Evolutionary conservation across 2,797 vertebrate species (phyloP).

Genomic region (Hapalemur alaotrensis): DNA sequence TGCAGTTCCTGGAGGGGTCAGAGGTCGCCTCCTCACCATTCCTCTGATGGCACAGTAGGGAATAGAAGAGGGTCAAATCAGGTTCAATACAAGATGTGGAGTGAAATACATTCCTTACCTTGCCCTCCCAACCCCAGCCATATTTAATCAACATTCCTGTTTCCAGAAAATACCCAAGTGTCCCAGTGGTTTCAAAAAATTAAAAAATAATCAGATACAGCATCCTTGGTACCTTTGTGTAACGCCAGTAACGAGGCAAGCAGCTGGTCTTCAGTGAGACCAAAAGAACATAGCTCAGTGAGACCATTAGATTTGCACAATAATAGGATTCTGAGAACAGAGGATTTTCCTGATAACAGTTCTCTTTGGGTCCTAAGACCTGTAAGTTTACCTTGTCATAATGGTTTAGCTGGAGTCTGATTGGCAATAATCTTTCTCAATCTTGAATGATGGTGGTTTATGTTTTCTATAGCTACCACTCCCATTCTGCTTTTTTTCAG

Average conservation of each 20-base stretch:
- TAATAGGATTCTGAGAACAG: neutral
- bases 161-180: conserved; percentile 44
- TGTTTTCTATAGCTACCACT: neutral
- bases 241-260: neutral
- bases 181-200: conserved; percentile 16
- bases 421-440: neutral
- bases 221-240: neutral
- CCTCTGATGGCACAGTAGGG: conserved; percentile 3
- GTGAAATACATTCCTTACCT: conserved; percentile 47
- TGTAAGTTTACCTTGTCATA: neutral
- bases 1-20: conserved; percentile 55
- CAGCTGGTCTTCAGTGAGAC: neutral
- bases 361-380: neutral
- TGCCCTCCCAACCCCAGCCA: neutral
- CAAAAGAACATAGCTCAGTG: neutral
- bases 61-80: conserved; percentile 48
- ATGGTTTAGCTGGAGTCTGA: neutral
- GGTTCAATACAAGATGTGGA: conserved; percentile 36
- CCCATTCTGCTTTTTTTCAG: neutral
- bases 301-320: neutral
- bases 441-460: neutral
- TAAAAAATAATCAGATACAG: neutral
- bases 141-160: conserved; percentile 53
- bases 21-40: conserved; percentile 43
- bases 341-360: neutral